phyloP scores from a whole-genome alignment of 1,140 invertebrate genomes.

The Dendrolimus punctatus region DNA sequence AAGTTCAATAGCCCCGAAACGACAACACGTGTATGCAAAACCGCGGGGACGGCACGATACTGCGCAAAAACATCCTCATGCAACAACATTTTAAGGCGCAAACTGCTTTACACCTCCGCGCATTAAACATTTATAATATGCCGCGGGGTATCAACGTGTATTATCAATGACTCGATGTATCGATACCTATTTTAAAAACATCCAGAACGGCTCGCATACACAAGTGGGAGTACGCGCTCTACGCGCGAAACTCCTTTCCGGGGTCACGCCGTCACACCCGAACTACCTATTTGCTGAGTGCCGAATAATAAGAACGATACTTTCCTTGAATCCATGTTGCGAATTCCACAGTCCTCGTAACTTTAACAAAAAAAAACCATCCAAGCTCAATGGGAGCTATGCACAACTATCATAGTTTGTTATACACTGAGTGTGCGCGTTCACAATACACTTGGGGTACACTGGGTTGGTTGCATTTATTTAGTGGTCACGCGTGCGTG shows the following conservation, averaged over 20 bases:
- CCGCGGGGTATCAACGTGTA: conserved; percentile 50
- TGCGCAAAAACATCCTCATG: conserved; percentile 55
- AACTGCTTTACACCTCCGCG: conserved; percentile 29
- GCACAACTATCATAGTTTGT: conserved; percentile 66
- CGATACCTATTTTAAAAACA: conserved; percentile 27
- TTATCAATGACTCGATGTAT: conserved; percentile 53
- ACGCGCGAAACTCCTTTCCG: conserved; percentile 13
- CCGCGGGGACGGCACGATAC: conserved; percentile 27
- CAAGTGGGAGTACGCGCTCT: conserved; percentile 29
- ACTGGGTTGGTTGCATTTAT: conserved; percentile 28
- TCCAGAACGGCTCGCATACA: conserved; percentile 24
- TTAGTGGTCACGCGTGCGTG: too few species aligned
- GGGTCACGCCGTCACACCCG: conserved; percentile 11
- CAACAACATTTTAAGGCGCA: conserved; percentile 51
- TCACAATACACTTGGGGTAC: conserved; percentile 53
- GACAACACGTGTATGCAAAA: conserved; percentile 70
- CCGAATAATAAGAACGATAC: conserved; percentile 39
- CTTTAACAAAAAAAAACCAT: conserved; percentile 48
- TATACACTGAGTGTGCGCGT: conserved; percentile 46
- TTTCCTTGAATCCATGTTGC: conserved; percentile 66
- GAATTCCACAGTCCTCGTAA: conserved; percentile 58
- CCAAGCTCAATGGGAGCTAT: conserved; percentile 42
- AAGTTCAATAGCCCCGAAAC: conserved; percentile 67
- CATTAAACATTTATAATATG: conserved; percentile 53
- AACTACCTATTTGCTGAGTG: not conserved